Conservation (phyloP, 92 coral and sea anemone genomes). For the Porites evermanni region DNA sequence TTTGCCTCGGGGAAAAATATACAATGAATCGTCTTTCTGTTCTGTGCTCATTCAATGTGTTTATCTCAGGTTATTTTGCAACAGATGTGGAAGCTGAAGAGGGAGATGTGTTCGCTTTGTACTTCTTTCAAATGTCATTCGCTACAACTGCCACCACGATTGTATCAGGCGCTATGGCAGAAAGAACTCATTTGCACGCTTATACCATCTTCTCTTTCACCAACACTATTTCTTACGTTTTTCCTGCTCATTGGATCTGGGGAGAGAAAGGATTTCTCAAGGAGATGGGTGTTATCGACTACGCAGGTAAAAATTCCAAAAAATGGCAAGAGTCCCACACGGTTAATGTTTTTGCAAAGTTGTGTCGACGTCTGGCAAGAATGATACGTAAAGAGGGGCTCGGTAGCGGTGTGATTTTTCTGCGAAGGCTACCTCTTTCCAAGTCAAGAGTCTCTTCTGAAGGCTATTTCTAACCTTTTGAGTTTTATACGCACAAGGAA, state of each 20-base stretch:
- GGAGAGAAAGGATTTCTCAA: slow-evolving; percentile 76
- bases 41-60: neutral
- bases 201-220: slow-evolving; percentile 81
- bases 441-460: too few species aligned
- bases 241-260: slow-evolving; percentile 98
- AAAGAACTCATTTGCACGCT: slow-evolving; percentile 77
- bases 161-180: slow-evolving; percentile 95
- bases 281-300: slow-evolving; percentile 81
- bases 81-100: slow-evolving; percentile 75
- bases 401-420: too few species aligned
- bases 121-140: slow-evolving; percentile 88
- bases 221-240: slow-evolving; percentile 76
- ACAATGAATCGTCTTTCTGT: too few species aligned
- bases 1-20: too few species aligned
- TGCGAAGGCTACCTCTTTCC: too few species aligned
- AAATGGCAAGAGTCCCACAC: too few species aligned
- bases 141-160: slow-evolving; percentile 92
- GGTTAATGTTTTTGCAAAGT: too few species aligned
- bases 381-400: too few species aligned
- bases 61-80: slow-evolving; percentile 57
- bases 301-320: slow-evolving; percentile 64
- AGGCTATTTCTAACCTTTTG: too few species aligned
- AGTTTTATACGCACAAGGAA: too few species aligned
- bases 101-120: slow-evolving; percentile 82
- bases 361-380: too few species aligned